These are phyloP conservation scores for Pangasianodon gigas DNA, from an alignment of 2,113 vertebrate genomes.

Conservation along the genomic window DNA sequence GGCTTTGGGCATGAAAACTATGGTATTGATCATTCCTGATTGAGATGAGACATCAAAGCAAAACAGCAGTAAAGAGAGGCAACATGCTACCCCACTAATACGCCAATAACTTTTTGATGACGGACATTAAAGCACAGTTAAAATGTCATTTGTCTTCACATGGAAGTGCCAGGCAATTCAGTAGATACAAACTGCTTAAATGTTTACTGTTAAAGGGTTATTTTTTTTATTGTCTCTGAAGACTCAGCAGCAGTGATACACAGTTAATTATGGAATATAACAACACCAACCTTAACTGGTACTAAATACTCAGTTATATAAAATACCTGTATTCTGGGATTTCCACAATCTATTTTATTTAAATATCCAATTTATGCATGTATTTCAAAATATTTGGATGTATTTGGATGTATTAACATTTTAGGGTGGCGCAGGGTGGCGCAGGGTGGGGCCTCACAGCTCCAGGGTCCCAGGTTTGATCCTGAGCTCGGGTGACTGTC, in stretches of 20 bases:
- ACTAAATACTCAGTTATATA: not conserved
- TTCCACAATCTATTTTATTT: not conserved
- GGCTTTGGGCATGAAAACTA: not conserved
- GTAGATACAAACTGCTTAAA: conserved; percentile 48
- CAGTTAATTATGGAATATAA: not conserved
- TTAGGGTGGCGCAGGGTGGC: not conserved
- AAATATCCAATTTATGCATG: not conserved
- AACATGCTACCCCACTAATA: not conserved
- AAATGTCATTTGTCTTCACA: conserved; percentile 52
- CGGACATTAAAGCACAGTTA: conserved; percentile 40
- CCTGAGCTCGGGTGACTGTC: not conserved
- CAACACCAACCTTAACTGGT: not conserved
- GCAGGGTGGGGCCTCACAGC: not conserved
- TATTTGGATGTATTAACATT: not conserved
- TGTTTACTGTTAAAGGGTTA: conserved; percentile 45
- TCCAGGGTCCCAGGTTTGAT: not conserved
- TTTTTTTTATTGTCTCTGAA: conserved; percentile 22
- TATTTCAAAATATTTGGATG: not conserved
- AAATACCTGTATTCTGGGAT: not conserved
- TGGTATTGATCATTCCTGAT: conserved; percentile 1
- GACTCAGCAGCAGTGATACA: conserved; percentile 23
- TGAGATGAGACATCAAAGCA: conserved; percentile 27
- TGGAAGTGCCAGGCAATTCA: conserved; percentile 49
- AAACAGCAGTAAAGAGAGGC: not conserved
- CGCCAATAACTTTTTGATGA: conserved; percentile 21